These are phyloP conservation scores for Amaurobius ferox DNA, from an alignment of 2,888 invertebrate species.

Conservation along the genomic window DNA sequence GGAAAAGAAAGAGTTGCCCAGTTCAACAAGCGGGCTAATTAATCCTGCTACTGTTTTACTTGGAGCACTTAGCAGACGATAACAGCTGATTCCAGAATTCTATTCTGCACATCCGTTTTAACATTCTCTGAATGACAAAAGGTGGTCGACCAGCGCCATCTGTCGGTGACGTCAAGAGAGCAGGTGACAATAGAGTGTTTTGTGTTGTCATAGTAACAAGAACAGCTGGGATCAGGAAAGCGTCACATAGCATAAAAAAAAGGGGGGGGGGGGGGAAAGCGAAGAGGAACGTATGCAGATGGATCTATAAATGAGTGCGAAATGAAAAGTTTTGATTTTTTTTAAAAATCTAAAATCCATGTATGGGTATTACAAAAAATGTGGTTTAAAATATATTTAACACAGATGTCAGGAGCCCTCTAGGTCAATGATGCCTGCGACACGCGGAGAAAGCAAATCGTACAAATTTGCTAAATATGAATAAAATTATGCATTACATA, in stretches of 20 bases:
- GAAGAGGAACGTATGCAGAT: too few relatives aligned
- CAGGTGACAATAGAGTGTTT: slow-evolving; percentile 31
- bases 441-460: too few relatives aligned
- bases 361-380: too few relatives aligned
- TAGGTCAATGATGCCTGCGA: too few relatives aligned
- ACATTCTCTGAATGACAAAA: slow-evolving; percentile 29
- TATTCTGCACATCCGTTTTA: neutral
- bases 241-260: neutral
- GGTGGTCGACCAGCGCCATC: slow-evolving; percentile 60
- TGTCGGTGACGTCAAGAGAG: slow-evolving; percentile 59
- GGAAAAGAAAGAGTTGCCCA: neutral
- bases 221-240: neutral
- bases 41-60: neutral
- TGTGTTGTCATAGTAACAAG: slow-evolving; percentile 28
- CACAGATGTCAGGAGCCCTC: too few relatives aligned
- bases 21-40: neutral
- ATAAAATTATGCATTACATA: too few relatives aligned
- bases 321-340: too few relatives aligned
- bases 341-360: too few relatives aligned
- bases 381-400: too few relatives aligned
- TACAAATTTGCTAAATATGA: too few relatives aligned
- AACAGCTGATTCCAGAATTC: neutral
- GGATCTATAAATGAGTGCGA: too few relatives aligned
- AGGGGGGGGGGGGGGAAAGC: too few relatives aligned
- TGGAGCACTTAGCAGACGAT: neutral